Base-by-base conservation (phyloP, 2,113 vertebrate genomes). In the Ornithorhynchus anatinus region DNA sequence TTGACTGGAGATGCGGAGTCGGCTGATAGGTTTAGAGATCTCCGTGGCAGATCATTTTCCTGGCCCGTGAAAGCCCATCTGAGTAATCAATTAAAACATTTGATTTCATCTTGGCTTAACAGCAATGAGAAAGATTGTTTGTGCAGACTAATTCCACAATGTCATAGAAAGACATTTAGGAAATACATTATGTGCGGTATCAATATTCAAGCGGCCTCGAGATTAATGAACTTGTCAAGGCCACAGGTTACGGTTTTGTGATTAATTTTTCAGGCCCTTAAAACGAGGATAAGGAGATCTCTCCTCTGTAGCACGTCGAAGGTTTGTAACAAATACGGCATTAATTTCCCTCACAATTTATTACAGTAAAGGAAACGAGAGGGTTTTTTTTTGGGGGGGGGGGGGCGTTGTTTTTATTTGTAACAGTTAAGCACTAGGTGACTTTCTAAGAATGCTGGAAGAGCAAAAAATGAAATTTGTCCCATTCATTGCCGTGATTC, bases 221-320 rank as follows among this genome's bases (percentile, higher is more conserved):
- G 53, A 80, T 81, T 79, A 84, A 85, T 82, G 52, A 3, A 52
- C 38, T 68, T 70, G 63, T 67, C 66, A 86, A 47, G 45, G 69
- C 10, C 56, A 47, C 53, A 62, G 71, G 36, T 1, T 59, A 29
- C 10, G 57, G 36, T 33, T 31, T 68, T 66, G 25, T 69, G 11
- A 79, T 57, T 79, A 66, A n/a, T 40, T 63, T 71, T 75, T 52
- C 29, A 65, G 3, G 43, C 51, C 10, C 25, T 42, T 58, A 31
- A 39, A 56, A 72, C 43, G 60, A 70, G 64, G 78, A 63, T 5
- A 1, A 20, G 48, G 23, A 74, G 33, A 75, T 67, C 54, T 14
- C 65, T 48, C 50, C 14, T 79, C 80, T 80, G 66, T n/a, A n/a
- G 60, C 48, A 54, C 17, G 2, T 60, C 8, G 61, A 62, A 48